These are phyloP conservation scores for Laticauda laticaudata DNA, from an alignment of 2,113 vertebrate species.

Conservation along the genomic window DNA sequence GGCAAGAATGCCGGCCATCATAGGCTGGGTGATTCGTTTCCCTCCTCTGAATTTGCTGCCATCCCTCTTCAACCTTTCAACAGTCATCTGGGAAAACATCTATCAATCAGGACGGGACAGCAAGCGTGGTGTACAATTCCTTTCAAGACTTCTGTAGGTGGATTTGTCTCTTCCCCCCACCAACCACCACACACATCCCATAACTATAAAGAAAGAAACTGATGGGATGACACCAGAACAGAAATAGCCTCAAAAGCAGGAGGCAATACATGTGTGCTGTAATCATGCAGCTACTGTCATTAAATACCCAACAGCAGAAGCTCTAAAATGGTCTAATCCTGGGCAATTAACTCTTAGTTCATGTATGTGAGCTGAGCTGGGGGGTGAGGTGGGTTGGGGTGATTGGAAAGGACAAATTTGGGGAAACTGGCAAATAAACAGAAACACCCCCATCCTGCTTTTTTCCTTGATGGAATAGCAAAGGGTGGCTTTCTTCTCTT, in stretches of 20 bases:
- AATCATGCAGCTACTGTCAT: background rate
- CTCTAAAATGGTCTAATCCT: background rate
- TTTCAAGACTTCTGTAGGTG: background rate
- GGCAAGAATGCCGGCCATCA: background rate
- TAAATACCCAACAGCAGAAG: background rate
- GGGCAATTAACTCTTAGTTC: background rate
- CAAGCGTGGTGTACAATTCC: background rate
- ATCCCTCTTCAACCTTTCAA: background rate
- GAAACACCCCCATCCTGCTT: background rate
- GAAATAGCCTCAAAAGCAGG: background rate
- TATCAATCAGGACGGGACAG: background rate
- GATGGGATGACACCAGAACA: background rate
- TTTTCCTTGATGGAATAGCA: background rate
- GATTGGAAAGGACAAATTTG: background rate
- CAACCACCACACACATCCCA: background rate
- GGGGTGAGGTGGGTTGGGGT: background rate
- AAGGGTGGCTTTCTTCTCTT: background rate
- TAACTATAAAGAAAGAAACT: background rate
- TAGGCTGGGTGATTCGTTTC: background rate
- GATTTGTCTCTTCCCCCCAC: background rate
- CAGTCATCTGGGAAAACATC: background rate
- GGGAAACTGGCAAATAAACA: background rate
- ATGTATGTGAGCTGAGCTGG: background rate
- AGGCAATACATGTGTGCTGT: background rate
- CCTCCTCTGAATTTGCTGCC: background rate